These are phyloP conservation scores for Coregonus ussuriensis DNA, from an alignment of 2,797 vertebrate species.

Conservation along the genomic window DNA sequence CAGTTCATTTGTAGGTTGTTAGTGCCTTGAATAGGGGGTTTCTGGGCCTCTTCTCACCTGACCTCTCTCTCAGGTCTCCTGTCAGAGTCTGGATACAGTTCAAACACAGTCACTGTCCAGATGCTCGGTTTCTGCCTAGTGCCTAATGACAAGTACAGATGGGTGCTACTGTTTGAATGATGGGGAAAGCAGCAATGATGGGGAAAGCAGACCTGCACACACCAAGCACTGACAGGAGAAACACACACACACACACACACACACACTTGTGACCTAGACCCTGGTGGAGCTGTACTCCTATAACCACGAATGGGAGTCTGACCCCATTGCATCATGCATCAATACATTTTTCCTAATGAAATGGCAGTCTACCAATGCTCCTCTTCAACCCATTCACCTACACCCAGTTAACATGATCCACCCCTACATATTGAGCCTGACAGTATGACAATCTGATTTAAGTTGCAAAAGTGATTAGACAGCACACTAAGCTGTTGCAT, in stretches of 20 bases:
- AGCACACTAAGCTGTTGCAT: not conserved
- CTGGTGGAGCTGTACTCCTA: not conserved
- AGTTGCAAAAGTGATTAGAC: not conserved
- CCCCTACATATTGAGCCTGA: not conserved
- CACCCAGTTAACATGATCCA: not conserved
- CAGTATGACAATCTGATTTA: not conserved
- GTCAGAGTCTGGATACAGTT: constrained; percentile 22
- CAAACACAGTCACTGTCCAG: constrained; percentile 5
- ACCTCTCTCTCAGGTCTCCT: constrained; percentile 30
- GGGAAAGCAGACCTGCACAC: constrained; percentile 22
- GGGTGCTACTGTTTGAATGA: constrained; percentile 37
- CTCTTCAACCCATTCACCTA: not conserved
- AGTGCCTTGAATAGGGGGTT: not conserved
- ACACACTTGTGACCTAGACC: not conserved
- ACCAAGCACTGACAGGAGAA: constrained; percentile 5
- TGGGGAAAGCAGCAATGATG: constrained; percentile 29
- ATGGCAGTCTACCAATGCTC: not conserved
- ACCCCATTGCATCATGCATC: not conserved
- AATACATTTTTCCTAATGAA: not conserved
- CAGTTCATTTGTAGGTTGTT: not conserved
- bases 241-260: not conserved
- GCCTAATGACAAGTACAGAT: constrained; percentile 42
- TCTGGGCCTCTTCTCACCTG: constrained; percentile 29
- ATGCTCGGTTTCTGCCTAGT: constrained; percentile 3
- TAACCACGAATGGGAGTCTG: not conserved